Conservation (phyloP, 2,888 invertebrate species). For the Drosophila demipolita region DNA sequence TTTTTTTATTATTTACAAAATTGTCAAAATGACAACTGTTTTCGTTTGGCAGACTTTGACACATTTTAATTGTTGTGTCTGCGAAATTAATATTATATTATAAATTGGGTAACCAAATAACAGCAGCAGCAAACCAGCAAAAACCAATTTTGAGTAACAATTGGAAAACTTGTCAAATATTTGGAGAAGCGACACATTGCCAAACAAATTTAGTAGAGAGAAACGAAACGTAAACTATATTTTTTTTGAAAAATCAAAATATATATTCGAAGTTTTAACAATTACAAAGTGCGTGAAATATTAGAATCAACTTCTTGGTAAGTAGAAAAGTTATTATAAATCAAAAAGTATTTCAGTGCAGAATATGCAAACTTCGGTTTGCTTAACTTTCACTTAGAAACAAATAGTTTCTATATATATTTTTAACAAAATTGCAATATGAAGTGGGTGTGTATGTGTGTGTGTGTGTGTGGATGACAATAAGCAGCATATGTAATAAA, state of each 20-base stretch:
- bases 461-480: constrained; percentile 57
- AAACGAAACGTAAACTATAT: background rate
- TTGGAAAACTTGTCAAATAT: background rate
- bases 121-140: constrained; percentile 28
- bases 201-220: background rate
- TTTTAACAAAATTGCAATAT: constrained; percentile 56
- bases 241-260: background rate
- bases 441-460: constrained; percentile 19
- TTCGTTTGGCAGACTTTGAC: too few relatives aligned
- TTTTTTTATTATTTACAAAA: too few relatives aligned
- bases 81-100: too few relatives aligned
- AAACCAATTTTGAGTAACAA: background rate
- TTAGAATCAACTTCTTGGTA: background rate
- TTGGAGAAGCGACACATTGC: background rate
- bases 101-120: too few relatives aligned
- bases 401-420: background rate
- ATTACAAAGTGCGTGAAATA: background rate
- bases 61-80: too few relatives aligned
- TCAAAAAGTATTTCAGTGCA: background rate
- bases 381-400: background rate
- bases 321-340: background rate
- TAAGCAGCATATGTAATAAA: constrained; percentile 76
- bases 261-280: background rate
- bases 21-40: too few relatives aligned
- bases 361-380: constrained; percentile 15